Percentiles rank a stretch among this genome's conserved stretches.
Evolutionary conservation across 2,797 vertebrate species (phyloP).

Genomic region (Helarctos malayanus): DNA sequence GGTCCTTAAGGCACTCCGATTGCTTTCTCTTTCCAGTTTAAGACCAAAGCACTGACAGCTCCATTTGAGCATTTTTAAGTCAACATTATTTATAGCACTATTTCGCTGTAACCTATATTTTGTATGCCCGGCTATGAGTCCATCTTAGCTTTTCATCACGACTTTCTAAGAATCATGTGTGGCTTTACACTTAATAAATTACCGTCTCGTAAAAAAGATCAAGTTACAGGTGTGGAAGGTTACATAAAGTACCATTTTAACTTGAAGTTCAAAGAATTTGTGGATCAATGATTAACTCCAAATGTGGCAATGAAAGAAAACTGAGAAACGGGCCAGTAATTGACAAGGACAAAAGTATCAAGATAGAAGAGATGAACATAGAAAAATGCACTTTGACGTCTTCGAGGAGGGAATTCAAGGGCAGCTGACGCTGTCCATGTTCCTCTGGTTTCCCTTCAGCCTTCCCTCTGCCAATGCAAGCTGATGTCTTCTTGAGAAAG

Average conservation of each 20-base stretch:
- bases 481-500: neutral
- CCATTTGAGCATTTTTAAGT: neutral
- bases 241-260: slow-evolving; percentile 28
- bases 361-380: neutral
- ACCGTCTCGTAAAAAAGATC: neutral
- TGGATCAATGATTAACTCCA: neutral
- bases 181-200: slow-evolving; percentile 53
- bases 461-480: neutral
- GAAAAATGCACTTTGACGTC: slow-evolving; percentile 33
- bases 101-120: slow-evolving; percentile 21
- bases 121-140: neutral
- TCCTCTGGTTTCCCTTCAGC: neutral
- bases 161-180: neutral
- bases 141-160: slow-evolving; percentile 10
- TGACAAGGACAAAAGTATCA: slow-evolving; percentile 28
- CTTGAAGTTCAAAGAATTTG: slow-evolving; percentile 8
- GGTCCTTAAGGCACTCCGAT: neutral
- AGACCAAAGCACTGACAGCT: slow-evolving; percentile 6
- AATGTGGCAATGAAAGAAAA: slow-evolving; percentile 43
- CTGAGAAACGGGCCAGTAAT: neutral
- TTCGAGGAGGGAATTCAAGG: neutral
- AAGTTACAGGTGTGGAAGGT: neutral
- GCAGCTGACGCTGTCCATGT: neutral
- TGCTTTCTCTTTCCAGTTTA: slow-evolving; percentile 29
- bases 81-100: neutral